phyloP scores from a whole-genome alignment of 2,888 invertebrate species.

The Tiphia femorata region DNA sequence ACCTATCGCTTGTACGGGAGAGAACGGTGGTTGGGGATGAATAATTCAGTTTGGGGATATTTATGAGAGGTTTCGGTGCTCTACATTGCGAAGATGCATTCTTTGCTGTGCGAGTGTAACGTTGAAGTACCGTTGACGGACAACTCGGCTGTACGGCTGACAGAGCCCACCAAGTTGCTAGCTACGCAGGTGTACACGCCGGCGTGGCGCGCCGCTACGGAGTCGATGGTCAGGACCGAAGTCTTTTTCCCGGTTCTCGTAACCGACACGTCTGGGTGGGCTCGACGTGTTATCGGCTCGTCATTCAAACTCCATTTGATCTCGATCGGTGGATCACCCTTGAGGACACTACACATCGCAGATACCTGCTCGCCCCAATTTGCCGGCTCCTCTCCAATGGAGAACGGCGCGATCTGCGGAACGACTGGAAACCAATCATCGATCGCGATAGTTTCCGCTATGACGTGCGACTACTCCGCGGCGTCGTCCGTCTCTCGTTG shows the following conservation, averaged over 20 bases:
- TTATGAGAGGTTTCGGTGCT: too few relatives aligned
- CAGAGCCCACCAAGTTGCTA: slow-evolving; percentile 69
- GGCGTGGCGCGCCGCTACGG: slow-evolving; percentile 68
- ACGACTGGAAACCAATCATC: slow-evolving; percentile 72
- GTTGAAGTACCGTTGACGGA: slow-evolving; percentile 69
- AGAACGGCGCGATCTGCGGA: slow-evolving; percentile 78
- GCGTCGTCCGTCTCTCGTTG: too few relatives aligned
- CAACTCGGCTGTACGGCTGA: slow-evolving; percentile 68
- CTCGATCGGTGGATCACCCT: slow-evolving; percentile 85
- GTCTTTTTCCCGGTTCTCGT: slow-evolving; percentile 62
- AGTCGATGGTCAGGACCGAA: slow-evolving; percentile 68
- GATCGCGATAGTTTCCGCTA: too few relatives aligned
- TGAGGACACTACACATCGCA: slow-evolving; percentile 79
- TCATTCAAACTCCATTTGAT: slow-evolving; percentile 76
- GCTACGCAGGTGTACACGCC: slow-evolving; percentile 71
- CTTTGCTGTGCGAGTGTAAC: slow-evolving; percentile 17
- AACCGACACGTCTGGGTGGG: slow-evolving; percentile 56
- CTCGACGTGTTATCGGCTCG: slow-evolving; percentile 46
- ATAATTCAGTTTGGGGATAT: too few relatives aligned
- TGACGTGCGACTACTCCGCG: too few relatives aligned
- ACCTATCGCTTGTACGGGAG: too few relatives aligned
- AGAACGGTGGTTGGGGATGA: too few relatives aligned
- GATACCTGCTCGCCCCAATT: slow-evolving; percentile 83
- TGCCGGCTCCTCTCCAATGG: slow-evolving; percentile 78
- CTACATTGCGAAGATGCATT: too few relatives aligned